A percentile compares a stretch with the other conserved stretches of the same genome.
These are phyloP conservation scores for Naja naja DNA, from an alignment of 2,113 vertebrate genomes.

Conservation along the genomic window DNA sequence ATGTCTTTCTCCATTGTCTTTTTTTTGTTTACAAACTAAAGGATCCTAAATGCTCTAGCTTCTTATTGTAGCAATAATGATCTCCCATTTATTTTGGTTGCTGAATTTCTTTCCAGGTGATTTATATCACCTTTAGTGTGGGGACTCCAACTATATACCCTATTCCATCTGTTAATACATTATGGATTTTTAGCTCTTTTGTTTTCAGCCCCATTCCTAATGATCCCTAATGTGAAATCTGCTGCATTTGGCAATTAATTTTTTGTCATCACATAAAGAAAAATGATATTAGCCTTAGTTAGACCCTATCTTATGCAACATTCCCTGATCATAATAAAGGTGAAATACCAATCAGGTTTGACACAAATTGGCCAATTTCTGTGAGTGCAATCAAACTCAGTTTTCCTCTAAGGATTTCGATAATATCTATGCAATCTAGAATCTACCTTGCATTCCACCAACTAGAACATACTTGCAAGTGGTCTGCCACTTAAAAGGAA, in stretches of 20 bases:
- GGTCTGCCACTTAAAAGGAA: background rate
- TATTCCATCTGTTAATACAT: background rate
- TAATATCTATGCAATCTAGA: background rate
- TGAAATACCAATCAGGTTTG: background rate
- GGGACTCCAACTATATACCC: background rate
- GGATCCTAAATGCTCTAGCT: background rate
- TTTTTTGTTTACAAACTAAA: background rate
- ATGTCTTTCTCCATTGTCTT: background rate
- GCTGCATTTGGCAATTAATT: background rate
- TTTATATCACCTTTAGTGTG: background rate
- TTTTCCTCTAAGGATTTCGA: background rate
- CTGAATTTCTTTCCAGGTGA: background rate
- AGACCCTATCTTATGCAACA: background rate
- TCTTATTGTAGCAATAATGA: background rate
- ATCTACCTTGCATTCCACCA: background rate
- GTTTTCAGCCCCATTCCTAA: background rate
- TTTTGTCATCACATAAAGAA: background rate
- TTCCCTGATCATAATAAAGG: background rate
- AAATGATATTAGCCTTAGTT: background rate
- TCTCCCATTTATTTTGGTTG: background rate
- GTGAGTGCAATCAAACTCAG: background rate
- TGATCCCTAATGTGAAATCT: background rate
- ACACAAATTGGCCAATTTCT: background rate
- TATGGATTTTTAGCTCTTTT: background rate
- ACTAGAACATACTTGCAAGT: background rate